These are phyloP conservation scores for Drosophila elegans DNA, from an alignment of 1,140 invertebrate genomes.

Conservation along the genomic window DNA sequence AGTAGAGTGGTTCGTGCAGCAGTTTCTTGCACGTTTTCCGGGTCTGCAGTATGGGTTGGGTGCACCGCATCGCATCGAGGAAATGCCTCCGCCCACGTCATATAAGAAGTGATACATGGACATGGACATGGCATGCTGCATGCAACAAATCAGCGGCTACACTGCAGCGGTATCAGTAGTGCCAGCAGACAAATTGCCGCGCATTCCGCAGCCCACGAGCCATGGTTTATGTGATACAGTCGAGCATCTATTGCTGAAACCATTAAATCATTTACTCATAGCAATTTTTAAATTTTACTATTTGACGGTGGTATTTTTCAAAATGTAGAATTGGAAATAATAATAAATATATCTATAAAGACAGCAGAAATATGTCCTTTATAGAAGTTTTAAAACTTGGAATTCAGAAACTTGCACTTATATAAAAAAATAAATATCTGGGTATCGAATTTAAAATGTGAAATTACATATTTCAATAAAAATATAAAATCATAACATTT, in stretches of 20 bases:
- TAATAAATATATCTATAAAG: too few relatives aligned
- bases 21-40: constrained; percentile 26
- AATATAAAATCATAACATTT: too few relatives aligned
- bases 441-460: too few relatives aligned
- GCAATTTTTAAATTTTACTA: too few relatives aligned
- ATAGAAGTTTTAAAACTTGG: too few relatives aligned
- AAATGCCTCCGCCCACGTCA: constrained; percentile 59
- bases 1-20: constrained; percentile 12
- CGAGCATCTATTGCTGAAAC: not conserved
- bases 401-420: too few relatives aligned
- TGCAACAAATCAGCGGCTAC: constrained; percentile 30
- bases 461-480: too few relatives aligned
- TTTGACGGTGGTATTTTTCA: too few relatives aligned
- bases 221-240: constrained; percentile 24
- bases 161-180: constrained; percentile 8
- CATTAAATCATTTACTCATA: not conserved
- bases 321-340: too few relatives aligned
- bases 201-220: constrained; percentile 33
- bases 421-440: not conserved
- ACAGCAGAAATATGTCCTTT: too few relatives aligned
- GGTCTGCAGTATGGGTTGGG: constrained; percentile 15
- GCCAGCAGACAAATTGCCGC: constrained; percentile 49
- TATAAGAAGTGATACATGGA: constrained; percentile 25
- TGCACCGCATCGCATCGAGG: constrained; percentile 26
- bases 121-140: constrained; percentile 33